Percentiles rank a stretch among this genome's conserved stretches.
phyloP scores from a whole-genome alignment of 2,888 invertebrate species.

The Horisme vitalbata region DNA sequence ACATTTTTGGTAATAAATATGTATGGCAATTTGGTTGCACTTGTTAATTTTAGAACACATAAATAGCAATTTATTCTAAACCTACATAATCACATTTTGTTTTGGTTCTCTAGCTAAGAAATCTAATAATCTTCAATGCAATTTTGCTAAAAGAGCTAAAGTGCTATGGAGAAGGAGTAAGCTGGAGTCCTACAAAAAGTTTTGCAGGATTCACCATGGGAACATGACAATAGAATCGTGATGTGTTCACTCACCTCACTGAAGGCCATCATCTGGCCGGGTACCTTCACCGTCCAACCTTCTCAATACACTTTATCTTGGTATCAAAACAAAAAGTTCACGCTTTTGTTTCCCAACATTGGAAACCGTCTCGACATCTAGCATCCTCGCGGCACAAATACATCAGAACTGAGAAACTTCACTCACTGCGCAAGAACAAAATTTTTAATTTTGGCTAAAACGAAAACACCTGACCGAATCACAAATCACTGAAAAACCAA shows the following conservation, averaged over 20 bases:
- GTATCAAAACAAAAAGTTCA: conserved; percentile 82
- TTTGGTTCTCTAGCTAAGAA: too few relatives aligned
- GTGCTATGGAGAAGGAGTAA: not conserved
- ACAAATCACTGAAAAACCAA: conserved; percentile 84
- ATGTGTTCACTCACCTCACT: conserved; percentile 85
- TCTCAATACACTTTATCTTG: conserved; percentile 72
- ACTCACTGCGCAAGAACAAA: conserved; percentile 82
- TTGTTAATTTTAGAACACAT: too few relatives aligned
- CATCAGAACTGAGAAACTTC: conserved; percentile 77
- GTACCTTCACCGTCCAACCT: conserved; percentile 81
- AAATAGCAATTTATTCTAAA: too few relatives aligned
- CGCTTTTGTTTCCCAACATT: conserved; percentile 81
- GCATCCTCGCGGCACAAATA: conserved; percentile 79
- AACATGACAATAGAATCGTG: conserved; percentile 27
- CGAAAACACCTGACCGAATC: conserved; percentile 84
- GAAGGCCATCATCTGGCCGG: conserved; percentile 88
- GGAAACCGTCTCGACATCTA: conserved; percentile 80
- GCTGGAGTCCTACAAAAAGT: conserved; percentile 15
- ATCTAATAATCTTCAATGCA: too few relatives aligned
- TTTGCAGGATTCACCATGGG: conserved; percentile 14
- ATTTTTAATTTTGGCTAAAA: conserved; percentile 77
- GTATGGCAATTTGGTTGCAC: too few relatives aligned
- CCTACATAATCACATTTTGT: too few relatives aligned
- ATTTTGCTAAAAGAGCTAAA: too few relatives aligned
- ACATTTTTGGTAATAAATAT: too few relatives aligned